Percentiles rank a stretch among this genome's conserved stretches.
Evolutionary conservation across 2,797 vertebrate genomes (phyloP).

Genomic region (Coilia nasus): DNA sequence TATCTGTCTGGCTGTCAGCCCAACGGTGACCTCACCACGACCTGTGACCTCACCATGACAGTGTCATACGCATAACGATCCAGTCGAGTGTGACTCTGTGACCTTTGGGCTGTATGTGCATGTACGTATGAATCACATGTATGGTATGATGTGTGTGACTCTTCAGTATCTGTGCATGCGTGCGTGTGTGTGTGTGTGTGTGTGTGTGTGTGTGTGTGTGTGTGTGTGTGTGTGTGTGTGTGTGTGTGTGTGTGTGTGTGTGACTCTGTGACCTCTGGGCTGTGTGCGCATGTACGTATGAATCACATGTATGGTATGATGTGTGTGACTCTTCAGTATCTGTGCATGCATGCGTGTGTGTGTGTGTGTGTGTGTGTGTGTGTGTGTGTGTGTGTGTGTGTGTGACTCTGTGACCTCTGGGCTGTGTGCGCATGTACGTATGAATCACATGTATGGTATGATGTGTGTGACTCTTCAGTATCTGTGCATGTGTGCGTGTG

Average conservation of each 20-base stretch:
- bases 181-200: slow-evolving; percentile 22
- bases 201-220: not conserved
- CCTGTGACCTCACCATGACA: not conserved
- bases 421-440: too few relatives aligned
- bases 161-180: not conserved
- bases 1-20: too few relatives aligned
- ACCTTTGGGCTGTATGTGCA: too few relatives aligned
- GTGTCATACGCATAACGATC: not conserved
- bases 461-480: too few relatives aligned
- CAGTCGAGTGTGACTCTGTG: not conserved
- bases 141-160: too few relatives aligned
- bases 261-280: too few relatives aligned
- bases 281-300: too few relatives aligned
- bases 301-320: too few relatives aligned
- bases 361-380: slow-evolving; percentile 11
- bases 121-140: too few relatives aligned
- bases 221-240: not conserved
- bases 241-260: not conserved
- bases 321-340: too few relatives aligned
- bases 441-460: too few relatives aligned
- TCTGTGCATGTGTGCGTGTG: slow-evolving; percentile 23
- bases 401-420: too few relatives aligned
- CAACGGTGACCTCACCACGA: not conserved
- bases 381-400: not conserved
- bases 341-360: not conserved